Evolutionary conservation across 2,113 vertebrate genomes (phyloP).

Genomic region (Cyphomyrus plagiostoma): DNA sequence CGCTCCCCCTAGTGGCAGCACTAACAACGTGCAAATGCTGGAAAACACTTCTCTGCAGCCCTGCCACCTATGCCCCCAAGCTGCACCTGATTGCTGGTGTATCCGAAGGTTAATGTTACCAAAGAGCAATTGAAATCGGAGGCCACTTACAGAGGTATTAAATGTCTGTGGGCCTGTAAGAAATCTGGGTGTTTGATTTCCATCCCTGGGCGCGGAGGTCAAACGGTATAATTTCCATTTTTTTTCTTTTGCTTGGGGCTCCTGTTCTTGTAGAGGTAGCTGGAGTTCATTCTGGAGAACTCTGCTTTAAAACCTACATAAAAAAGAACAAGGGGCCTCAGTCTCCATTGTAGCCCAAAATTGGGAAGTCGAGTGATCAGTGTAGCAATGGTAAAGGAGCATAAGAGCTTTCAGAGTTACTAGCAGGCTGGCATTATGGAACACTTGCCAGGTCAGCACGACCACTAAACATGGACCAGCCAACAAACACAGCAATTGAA

Average conservation of each 20-base stretch:
- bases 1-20: background rate
- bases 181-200: conserved; percentile 10
- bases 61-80: background rate
- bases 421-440: background rate
- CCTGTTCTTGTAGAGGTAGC: background rate
- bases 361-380: background rate
- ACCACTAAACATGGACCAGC: background rate
- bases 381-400: background rate
- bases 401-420: background rate
- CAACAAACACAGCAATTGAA: background rate
- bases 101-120: background rate
- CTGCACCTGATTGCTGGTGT: conserved; percentile 5
- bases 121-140: background rate
- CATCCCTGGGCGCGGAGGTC: background rate
- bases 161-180: background rate
- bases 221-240: background rate
- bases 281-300: conserved; percentile 19
- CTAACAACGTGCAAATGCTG: background rate
- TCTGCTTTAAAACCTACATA: background rate
- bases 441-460: background rate
- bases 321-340: background rate
- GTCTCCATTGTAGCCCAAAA: background rate
- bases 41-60: background rate
- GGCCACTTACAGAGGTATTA: background rate
- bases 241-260: background rate